Conservation (phyloP, 2,113 vertebrate species). For the Dipodomys ordii region DNA sequence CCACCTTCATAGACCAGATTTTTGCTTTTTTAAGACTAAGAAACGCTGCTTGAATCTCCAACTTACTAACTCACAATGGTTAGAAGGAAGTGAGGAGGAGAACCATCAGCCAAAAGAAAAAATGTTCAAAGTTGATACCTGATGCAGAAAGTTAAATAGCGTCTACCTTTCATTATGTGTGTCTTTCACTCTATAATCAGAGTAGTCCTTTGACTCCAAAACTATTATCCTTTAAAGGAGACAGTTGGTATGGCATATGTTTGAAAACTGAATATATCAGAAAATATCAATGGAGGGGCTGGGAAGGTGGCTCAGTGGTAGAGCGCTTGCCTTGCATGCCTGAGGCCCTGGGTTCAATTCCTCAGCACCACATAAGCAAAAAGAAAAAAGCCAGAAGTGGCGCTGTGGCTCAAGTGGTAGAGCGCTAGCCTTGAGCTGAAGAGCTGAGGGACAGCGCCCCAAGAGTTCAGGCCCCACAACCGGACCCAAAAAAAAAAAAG, state of each 20-base stretch:
- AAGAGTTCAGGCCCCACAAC: too few relatives aligned
- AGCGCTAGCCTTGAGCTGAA: too few relatives aligned
- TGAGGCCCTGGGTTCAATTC: too few relatives aligned
- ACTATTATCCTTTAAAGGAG: not conserved
- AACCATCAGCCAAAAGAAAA: not conserved
- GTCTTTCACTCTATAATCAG: not conserved
- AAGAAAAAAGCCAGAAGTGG: too few relatives aligned
- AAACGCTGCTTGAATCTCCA: not conserved
- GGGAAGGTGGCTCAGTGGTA: too few relatives aligned
- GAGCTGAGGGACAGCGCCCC: too few relatives aligned
- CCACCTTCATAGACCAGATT: too few relatives aligned
- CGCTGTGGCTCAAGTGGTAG: too few relatives aligned
- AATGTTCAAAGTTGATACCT: not conserved
- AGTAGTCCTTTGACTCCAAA: not conserved
- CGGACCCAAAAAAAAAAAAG: too few relatives aligned
- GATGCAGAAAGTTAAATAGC: not conserved
- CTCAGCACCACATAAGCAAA: too few relatives aligned
- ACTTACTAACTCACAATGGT: not conserved
- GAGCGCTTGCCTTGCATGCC: too few relatives aligned
- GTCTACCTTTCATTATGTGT: not conserved
- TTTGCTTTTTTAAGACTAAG: not conserved
- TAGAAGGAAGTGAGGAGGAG: not conserved
- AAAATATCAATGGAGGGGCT: not conserved
- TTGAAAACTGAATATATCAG: not conserved
- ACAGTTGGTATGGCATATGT: not conserved